Evolutionary conservation across 2,113 vertebrate species (phyloP).

Genomic region (Odobenus rosmarus): DNA sequence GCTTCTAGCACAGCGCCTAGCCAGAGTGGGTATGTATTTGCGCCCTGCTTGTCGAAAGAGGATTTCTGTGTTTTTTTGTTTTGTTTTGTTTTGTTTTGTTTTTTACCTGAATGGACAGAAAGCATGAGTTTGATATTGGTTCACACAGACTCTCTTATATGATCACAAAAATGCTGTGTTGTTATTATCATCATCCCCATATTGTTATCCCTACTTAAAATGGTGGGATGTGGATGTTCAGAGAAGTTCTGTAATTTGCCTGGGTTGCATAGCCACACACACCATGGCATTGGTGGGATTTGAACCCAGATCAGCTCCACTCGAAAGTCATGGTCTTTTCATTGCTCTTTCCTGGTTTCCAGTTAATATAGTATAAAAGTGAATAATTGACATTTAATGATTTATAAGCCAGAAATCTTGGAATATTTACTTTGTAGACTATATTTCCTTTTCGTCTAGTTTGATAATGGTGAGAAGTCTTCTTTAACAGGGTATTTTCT

Average conservation of each 20-base stretch:
- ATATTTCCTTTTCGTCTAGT: not conserved
- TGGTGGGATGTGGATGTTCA: not conserved
- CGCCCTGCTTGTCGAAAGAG: not conserved
- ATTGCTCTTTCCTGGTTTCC: not conserved
- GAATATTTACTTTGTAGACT: not conserved
- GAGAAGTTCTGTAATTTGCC: not conserved
- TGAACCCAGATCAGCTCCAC: not conserved
- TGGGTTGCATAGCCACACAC: not conserved
- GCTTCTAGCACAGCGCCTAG: not conserved
- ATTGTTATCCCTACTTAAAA: not conserved
- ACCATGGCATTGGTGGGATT: not conserved
- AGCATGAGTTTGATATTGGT: not conserved
- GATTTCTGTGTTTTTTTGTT: not conserved
- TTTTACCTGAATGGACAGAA: not conserved
- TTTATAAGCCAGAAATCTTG: not conserved
- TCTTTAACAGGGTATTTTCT: not conserved
- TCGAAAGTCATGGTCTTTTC: not conserved
- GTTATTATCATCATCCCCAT: not conserved
- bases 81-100: not conserved
- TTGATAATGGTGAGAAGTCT: not conserved
- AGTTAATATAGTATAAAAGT: not conserved
- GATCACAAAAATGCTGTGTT: not conserved
- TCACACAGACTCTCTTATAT: not conserved
- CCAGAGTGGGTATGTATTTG: not conserved
- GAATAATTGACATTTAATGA: not conserved